phyloP scores from a whole-genome alignment of 2,113 vertebrate species.

The Scortum barcoo region DNA sequence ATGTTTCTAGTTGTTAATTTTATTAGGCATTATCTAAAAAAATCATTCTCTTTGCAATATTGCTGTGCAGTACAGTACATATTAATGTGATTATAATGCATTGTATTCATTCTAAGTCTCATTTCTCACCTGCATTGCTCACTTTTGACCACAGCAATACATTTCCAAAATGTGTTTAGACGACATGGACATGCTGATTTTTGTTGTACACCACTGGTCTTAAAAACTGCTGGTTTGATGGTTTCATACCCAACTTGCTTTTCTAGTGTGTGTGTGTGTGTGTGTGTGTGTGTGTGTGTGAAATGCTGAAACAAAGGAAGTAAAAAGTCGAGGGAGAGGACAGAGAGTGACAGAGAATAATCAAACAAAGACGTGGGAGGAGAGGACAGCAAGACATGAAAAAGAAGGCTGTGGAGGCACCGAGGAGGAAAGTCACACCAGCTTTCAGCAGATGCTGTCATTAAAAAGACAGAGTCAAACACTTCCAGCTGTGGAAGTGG shows the following conservation, averaged over 20 bases:
- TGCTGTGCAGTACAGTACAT: not conserved
- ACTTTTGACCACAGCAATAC: not conserved
- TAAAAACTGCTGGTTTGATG: conserved; percentile 5
- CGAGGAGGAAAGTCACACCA: conserved; percentile 4
- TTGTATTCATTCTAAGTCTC: not conserved
- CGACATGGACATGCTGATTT: not conserved
- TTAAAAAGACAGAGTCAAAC: conserved; percentile 39
- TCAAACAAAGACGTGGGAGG: conserved; percentile 13
- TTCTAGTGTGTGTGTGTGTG: conserved; percentile 1
- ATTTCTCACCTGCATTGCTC: not conserved
- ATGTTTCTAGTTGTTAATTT: not conserved
- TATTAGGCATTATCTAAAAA: not conserved
- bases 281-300: not conserved
- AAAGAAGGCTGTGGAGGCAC: conserved; percentile 15
- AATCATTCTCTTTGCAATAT: not conserved
- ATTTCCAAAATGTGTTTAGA: conserved; percentile 7
- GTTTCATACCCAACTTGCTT: conserved; percentile 3
- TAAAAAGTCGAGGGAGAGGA: not conserved
- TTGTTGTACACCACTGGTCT: not conserved
- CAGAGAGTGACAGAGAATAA: not conserved
- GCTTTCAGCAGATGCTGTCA: conserved; percentile 33
- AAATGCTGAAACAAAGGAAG: conserved; percentile 5
- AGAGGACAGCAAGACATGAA: conserved; percentile 5
- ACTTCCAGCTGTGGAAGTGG: conserved; percentile 39
- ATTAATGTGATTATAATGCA: not conserved